A percentile compares a stretch with the other conserved stretches of the same genome.
phyloP scores from a whole-genome alignment of 2,113 vertebrate species.

The Fukomys damarensis region DNA sequence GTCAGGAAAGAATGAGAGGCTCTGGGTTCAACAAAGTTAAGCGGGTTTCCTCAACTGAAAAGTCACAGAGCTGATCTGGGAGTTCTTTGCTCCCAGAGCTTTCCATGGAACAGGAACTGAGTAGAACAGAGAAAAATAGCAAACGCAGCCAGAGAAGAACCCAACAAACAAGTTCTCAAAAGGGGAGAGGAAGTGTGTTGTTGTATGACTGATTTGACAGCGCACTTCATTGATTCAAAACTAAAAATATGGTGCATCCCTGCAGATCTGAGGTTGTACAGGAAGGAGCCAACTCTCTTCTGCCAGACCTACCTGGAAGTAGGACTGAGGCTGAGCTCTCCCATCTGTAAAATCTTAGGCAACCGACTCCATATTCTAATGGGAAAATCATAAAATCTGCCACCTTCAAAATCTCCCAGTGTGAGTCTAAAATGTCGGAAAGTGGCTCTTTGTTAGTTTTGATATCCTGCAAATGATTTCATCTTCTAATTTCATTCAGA shows the following conservation, averaged over 20 bases:
- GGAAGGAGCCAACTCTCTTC: not conserved
- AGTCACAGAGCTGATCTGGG: no score
- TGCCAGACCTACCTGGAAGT: not conserved
- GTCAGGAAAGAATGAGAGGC: not conserved
- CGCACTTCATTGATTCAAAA: not conserved
- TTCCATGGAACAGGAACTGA: not conserved
- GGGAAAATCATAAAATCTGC: no score
- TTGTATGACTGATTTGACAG: not conserved
- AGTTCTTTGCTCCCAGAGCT: not conserved
- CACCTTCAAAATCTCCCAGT: not conserved
- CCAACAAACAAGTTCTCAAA: not conserved
- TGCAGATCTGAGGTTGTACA: not conserved
- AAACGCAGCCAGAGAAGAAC: not conserved
- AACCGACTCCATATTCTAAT: not conserved
- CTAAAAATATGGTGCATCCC: not conserved
- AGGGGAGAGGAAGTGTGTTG: not conserved
- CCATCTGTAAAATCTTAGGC: not conserved
- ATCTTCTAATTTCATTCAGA: not conserved
- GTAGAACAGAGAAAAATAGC: fast-evolving
- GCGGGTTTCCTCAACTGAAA: not conserved
- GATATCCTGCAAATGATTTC: not conserved
- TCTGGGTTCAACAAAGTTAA: not conserved
- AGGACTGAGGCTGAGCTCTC: not conserved
- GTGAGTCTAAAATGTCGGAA: fast-evolving
- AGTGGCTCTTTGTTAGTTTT: not conserved